phyloP scores from a whole-genome alignment of 2,797 vertebrate species.

The Furcifer pardalis region DNA sequence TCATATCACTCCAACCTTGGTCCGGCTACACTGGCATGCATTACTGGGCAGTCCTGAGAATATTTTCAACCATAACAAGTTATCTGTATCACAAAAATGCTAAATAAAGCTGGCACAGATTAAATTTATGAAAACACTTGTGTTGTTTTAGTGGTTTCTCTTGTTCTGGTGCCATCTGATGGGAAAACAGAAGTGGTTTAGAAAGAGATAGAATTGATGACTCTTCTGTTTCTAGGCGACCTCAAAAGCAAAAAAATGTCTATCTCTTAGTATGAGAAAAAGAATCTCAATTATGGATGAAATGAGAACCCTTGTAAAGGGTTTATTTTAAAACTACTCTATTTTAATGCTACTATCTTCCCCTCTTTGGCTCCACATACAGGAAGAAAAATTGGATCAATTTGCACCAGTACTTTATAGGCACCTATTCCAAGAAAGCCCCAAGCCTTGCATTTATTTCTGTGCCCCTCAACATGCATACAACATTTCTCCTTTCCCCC shows the following conservation, averaged over 20 bases:
- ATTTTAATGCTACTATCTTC: not conserved
- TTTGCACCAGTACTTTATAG: not conserved
- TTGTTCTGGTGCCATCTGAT: not conserved
- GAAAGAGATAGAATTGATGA: not conserved
- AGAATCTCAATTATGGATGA: not conserved
- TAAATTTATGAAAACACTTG: not conserved
- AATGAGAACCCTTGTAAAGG: not conserved
- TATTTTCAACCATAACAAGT: conserved; percentile 1
- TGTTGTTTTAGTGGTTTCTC: conserved; percentile 11
- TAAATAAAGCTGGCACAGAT: conserved; percentile 19
- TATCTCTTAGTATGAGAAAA: not conserved
- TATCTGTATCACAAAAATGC: conserved; percentile 33
- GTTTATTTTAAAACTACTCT: not conserved
- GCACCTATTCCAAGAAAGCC: not conserved
- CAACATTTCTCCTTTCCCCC: not conserved
- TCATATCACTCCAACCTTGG: too few relatives aligned
- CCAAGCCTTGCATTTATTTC: too few relatives aligned
- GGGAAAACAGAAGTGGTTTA: not conserved
- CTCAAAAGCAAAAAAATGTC: not conserved
- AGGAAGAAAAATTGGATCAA: not conserved
- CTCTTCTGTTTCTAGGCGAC: not conserved
- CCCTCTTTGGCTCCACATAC: not conserved
- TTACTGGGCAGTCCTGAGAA: conserved; percentile 22
- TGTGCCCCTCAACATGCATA: not conserved
- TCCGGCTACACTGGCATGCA: too few relatives aligned